A percentile compares a stretch with the other conserved stretches of the same genome.
Evolutionary conservation across 2,113 vertebrate species (phyloP).

Genomic region (Eclectus roratus): DNA sequence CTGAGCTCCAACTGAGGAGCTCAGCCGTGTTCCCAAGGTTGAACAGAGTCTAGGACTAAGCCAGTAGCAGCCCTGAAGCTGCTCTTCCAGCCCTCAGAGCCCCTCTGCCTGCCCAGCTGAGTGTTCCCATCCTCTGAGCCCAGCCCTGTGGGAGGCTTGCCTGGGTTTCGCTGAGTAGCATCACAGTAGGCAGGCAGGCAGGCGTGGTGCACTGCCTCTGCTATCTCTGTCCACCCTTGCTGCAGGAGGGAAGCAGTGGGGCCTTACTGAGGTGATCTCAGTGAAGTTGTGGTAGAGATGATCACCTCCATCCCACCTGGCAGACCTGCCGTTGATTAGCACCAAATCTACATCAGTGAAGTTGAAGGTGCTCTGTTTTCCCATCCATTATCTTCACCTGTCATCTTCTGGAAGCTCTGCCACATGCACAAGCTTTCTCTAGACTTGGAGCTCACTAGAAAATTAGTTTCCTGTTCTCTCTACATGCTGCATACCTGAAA

Average conservation of each 20-base stretch:
- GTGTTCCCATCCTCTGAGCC: background rate
- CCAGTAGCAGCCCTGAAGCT: background rate
- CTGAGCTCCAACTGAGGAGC: background rate
- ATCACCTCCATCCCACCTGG: background rate
- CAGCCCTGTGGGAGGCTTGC: fast-evolving
- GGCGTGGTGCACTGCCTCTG: no score
- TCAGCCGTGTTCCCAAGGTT: background rate
- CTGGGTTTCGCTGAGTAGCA: background rate
- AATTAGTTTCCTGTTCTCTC: background rate
- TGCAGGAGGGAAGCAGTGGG: background rate
- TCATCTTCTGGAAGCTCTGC: background rate
- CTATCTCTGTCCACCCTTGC: background rate
- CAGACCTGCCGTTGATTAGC: background rate
- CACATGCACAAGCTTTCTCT: fast-evolving
- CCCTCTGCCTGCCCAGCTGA: fast-evolving
- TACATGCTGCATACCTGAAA: background rate
- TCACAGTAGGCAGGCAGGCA: background rate
- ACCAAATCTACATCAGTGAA: background rate
- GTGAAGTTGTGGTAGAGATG: background rate
- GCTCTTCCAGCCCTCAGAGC: background rate
- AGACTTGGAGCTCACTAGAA: background rate
- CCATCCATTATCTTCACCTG: background rate
- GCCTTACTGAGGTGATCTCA: background rate
- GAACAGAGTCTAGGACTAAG: background rate
- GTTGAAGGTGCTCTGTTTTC: background rate